A percentile compares a stretch with the other conserved stretches of the same genome.
Conservation (phyloP, 2,888 invertebrate genomes). For the Petrolisthes cinctipes region DNA sequence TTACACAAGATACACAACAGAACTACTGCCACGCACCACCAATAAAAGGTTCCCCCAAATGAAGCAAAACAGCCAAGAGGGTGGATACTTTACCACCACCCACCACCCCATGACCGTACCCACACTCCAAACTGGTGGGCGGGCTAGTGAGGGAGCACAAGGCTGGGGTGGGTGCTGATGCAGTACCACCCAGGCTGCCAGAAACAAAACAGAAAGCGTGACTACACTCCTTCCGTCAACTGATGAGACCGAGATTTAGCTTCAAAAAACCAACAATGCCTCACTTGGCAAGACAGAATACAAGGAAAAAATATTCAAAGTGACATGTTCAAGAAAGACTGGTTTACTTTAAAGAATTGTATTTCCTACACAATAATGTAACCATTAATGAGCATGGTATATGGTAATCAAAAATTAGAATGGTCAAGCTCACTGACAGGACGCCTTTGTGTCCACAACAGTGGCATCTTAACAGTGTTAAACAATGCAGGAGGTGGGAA, state of each 20-base stretch:
- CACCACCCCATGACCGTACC: constrained; percentile 20
- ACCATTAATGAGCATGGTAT: constrained; percentile 49
- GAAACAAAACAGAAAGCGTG: constrained; percentile 40
- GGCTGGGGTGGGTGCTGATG: constrained; percentile 29
- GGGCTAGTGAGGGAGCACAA: constrained; percentile 12
- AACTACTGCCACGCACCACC: constrained; percentile 57
- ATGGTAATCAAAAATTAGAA: constrained; percentile 50
- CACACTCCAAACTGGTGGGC: constrained; percentile 38
- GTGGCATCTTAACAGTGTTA: constrained; percentile 52
- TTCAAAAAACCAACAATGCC: constrained; percentile 57
- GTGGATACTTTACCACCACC: constrained; percentile 31
- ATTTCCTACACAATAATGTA: constrained; percentile 60
- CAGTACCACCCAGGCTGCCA: constrained; percentile 44
- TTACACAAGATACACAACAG: constrained; percentile 45
- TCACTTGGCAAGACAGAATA: constrained; percentile 45
- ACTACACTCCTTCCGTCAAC: constrained; percentile 55
- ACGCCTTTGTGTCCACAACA: constrained; percentile 30
- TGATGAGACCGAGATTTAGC: constrained; percentile 58
- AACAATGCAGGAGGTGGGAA: constrained; percentile 57
- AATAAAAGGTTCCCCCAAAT: constrained; percentile 61
- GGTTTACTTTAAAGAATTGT: constrained; percentile 49
- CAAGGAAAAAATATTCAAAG: constrained; percentile 45
- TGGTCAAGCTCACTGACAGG: constrained; percentile 56
- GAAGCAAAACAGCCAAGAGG: constrained; percentile 46
- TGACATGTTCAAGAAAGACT: constrained; percentile 55